A percentile compares a stretch with the other conserved stretches of the same genome.
These are phyloP conservation scores for Holacanthus passer DNA, from an alignment of 2,113 vertebrate species.

Conservation along the genomic window DNA sequence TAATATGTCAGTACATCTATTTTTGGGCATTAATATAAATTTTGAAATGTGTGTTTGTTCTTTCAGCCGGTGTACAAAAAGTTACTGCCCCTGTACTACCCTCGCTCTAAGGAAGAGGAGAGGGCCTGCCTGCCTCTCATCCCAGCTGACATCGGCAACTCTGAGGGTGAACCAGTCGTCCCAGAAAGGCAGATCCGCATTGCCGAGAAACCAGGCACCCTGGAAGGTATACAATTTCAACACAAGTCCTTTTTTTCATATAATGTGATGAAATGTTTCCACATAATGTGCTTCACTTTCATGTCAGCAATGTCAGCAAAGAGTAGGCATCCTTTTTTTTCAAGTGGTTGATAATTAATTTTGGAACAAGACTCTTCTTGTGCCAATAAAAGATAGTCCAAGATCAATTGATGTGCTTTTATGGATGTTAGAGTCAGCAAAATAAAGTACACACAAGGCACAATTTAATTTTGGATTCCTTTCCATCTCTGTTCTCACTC, in stretches of 20 bases:
- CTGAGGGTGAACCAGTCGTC: conserved; percentile 94
- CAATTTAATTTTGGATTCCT: not conserved
- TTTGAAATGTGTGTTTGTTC: conserved; percentile 16
- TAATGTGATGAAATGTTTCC: not conserved
- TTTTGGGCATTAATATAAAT: not conserved
- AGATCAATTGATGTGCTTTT: not conserved
- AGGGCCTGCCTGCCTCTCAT: conserved; percentile 86
- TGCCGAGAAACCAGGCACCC: conserved; percentile 91
- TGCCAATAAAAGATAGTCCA: not conserved
- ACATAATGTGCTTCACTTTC: not conserved
- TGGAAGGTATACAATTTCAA: conserved; percentile 86
- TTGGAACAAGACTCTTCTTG: not conserved
- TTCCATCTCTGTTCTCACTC: not conserved
- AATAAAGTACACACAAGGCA: conserved; percentile 17
- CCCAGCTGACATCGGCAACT: conserved; percentile 96
- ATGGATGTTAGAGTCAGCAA: conserved; percentile 1
- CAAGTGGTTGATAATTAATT: not conserved
- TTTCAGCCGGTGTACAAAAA: conserved; percentile 89
- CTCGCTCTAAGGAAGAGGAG: conserved; percentile 92
- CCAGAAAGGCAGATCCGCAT: conserved; percentile 97
- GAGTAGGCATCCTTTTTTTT: too few species aligned
- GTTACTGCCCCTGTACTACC: conserved; percentile 95
- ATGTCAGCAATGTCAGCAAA: not conserved
- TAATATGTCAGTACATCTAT: not conserved
- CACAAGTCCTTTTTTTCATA: too few species aligned